Percentiles rank a stretch among this genome's conserved stretches.
Evolutionary conservation across 2,113 vertebrate species (phyloP).

Genomic region (Corythornis cristatus): DNA sequence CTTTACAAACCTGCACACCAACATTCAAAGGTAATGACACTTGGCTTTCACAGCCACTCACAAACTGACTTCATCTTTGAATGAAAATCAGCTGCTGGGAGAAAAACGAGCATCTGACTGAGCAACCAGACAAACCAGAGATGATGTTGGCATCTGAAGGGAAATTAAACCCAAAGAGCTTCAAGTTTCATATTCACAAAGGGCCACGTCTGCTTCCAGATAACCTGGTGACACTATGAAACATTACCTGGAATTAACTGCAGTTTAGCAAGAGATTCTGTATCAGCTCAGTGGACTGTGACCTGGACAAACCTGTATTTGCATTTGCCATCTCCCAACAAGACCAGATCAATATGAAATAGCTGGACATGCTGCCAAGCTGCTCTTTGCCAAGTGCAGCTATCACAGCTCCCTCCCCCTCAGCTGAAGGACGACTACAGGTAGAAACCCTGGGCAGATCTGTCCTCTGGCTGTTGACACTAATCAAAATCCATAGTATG

Average conservation of each 20-base stretch:
- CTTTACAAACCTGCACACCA: background rate
- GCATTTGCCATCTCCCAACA: background rate
- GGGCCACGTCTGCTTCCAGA: background rate
- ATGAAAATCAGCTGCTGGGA: background rate
- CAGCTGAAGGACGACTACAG: background rate
- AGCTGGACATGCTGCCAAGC: background rate
- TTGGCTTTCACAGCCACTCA: background rate
- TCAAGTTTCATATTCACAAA: background rate
- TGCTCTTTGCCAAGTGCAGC: background rate
- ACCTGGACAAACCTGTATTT: background rate
- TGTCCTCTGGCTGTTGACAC: background rate
- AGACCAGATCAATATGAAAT: background rate
- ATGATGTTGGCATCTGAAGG: accelerated
- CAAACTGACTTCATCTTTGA: background rate
- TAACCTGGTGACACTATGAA: background rate
- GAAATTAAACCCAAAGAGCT: background rate
- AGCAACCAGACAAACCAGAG: background rate
- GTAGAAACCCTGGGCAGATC: background rate
- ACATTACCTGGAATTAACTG: background rate
- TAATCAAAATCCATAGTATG: background rate
- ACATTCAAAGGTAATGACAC: background rate
- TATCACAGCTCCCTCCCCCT: background rate
- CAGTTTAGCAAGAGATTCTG: background rate
- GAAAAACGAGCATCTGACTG: background rate
- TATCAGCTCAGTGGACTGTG: background rate